Conservation (phyloP, 2,888 invertebrate genomes). For the Drosophila ustulata region DNA sequence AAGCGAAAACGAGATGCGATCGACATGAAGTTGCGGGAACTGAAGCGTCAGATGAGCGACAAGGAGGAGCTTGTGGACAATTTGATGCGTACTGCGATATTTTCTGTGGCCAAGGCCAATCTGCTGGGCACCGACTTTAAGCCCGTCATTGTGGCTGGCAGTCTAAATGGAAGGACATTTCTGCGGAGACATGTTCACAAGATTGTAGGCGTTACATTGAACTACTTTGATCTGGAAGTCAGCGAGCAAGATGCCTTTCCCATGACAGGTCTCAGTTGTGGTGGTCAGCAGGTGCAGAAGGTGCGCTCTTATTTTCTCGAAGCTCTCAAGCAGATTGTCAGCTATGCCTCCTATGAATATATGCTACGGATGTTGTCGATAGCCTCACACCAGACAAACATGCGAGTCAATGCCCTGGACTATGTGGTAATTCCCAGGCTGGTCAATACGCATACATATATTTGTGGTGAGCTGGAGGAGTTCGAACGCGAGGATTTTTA, state of each 20-base stretch:
- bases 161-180: constrained; percentile 44
- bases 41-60: constrained; percentile 37
- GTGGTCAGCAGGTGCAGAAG: constrained; percentile 73
- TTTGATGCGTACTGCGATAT: constrained; percentile 67
- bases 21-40: constrained; percentile 73
- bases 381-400: constrained; percentile 72
- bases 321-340: constrained; percentile 57
- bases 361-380: constrained; percentile 54
- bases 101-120: constrained; percentile 78
- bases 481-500: constrained; percentile 82
- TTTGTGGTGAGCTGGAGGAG: constrained; percentile 79
- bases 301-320: constrained; percentile 64
- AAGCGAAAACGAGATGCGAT: constrained; percentile 81
- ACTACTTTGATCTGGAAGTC: constrained; percentile 59
- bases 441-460: constrained; percentile 66
- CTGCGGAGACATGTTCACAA: constrained; percentile 55
- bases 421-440: constrained; percentile 74
- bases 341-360: constrained; percentile 68
- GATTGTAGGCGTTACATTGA: constrained; percentile 73
- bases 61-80: constrained; percentile 43
- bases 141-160: constrained; percentile 57
- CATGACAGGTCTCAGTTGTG: constrained; percentile 74
- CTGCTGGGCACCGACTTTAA: constrained; percentile 75
- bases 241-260: constrained; percentile 41
- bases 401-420: constrained; percentile 81